A percentile compares a stretch with the other conserved stretches of the same genome.
Conservation (phyloP, 2,888 invertebrate genomes). For the Clivina fossor region DNA sequence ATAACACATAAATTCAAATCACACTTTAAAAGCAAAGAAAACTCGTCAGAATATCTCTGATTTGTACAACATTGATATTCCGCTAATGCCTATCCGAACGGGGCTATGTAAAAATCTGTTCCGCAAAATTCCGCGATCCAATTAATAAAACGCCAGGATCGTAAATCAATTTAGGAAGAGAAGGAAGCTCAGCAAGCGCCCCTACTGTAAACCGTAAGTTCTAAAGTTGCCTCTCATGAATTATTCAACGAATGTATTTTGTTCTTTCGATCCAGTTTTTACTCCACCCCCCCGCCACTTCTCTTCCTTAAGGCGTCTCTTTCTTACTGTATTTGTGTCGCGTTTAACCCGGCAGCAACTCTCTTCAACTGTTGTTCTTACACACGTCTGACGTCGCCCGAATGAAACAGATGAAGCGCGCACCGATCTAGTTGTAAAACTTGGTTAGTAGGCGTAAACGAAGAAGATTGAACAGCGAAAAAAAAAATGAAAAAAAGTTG, state of each 20-base stretch:
- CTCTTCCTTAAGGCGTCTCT: slow-evolving; percentile 3
- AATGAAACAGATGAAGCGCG: slow-evolving; percentile 16
- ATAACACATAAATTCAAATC: too few relatives aligned
- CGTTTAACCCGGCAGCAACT: too few relatives aligned
- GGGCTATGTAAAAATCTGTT: slow-evolving; percentile 28
- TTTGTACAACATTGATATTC: too few relatives aligned
- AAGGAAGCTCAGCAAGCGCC: not conserved
- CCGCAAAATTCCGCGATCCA: slow-evolving; percentile 32
- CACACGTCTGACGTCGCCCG: too few relatives aligned
- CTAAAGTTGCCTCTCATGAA: slow-evolving; percentile 30
- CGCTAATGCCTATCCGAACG: slow-evolving; percentile 31
- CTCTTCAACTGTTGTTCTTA: too few relatives aligned
- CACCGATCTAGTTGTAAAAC: not conserved
- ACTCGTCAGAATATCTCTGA: too few relatives aligned
- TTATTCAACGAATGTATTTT: slow-evolving; percentile 28
- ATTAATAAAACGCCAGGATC: slow-evolving; percentile 29
- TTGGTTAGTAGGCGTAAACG: slow-evolving; percentile 3
- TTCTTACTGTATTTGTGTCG: not conserved
- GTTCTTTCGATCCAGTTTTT: slow-evolving; percentile 31
- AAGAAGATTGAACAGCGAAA: slow-evolving; percentile 14
- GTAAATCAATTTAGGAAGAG: slow-evolving; percentile 30
- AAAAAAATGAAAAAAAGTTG: too few relatives aligned
- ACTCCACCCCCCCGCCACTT: not conserved
- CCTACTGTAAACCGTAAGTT: slow-evolving; percentile 33
- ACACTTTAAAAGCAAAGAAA: too few relatives aligned